Evolutionary conservation across 2,797 vertebrate genomes (phyloP), one percentile per base, ranked within the genome.

Genomic region (Argentina silus): DNA sequence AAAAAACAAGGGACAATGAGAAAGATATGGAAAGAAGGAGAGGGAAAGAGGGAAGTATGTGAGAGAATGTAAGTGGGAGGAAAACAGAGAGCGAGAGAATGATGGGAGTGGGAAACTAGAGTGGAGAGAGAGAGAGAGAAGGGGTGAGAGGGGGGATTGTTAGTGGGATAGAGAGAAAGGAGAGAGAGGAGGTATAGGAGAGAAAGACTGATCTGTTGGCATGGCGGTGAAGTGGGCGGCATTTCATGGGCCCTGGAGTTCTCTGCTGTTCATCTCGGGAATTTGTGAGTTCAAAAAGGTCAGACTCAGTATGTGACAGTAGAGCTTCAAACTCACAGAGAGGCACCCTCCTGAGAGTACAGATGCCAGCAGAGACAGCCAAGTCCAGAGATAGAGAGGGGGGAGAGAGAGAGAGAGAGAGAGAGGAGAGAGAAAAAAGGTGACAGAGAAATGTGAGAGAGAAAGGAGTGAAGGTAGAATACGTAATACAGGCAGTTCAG

Each of bases 231-330:
- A 66, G 72, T 45, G 63, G 69, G 69, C 50, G 7, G 67, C 50
- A 19, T 19, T 15, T 5, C 4, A 36, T 36, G 27, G 27, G 21
- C 12, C 44, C 12, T 56, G 61, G 70, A 65, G 60, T 48, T 62
- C 36, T 4, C 4, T 57, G 61, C 14, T 76, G 64, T 42, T 78
- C 62, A 74, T 36, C 3, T 55, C 68, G 61, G 27, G 67, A 79
- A 69, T 63, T 60, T 62, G 68, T 21, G 74, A 66, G 75, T 67
- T 77, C 55, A 81, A n/a, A 74, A 59, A 75, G 76, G 44, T 82
- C 67, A 70, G 65, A 80, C 64, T 23, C 62, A 82, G 71, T 68
- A 66, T n/a, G 36, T 78, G 69, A 72, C 59, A 74, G 71, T 50
- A 53, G 60, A 60, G 65, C 67, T 71, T 56, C 72, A 48, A 73